phyloP scores from a whole-genome alignment of 2,888 invertebrate species.

The Spisula subtruncata region DNA sequence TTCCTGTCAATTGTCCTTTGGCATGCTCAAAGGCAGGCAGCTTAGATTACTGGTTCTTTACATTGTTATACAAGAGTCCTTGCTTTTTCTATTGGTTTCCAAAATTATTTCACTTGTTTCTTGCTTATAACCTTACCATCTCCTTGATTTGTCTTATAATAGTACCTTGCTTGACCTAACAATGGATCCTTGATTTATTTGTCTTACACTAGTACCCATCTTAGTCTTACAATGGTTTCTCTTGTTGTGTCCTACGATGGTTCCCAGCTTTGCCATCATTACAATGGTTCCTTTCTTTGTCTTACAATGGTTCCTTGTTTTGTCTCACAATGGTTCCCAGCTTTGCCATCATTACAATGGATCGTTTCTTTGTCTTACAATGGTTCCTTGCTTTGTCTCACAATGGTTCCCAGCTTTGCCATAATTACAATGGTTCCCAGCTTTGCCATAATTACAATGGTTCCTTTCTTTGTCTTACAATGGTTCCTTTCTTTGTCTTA shows the following conservation, averaged over 20 bases:
- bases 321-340: neutral
- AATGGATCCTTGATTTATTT: neutral
- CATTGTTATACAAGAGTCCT: neutral
- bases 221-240: neutral
- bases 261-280: neutral
- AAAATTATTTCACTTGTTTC: neutral
- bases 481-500: too few relatives aligned
- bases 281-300: neutral
- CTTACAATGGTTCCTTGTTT: neutral
- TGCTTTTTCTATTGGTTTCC: too few relatives aligned
- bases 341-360: neutral
- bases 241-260: neutral
- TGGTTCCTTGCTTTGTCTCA: neutral
- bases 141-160: too few relatives aligned
- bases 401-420: neutral
- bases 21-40: too few relatives aligned
- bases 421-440: too few relatives aligned
- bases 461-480: too few relatives aligned
- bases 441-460: neutral
- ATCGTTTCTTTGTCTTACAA: neutral
- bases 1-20: too few relatives aligned
- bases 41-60: neutral
- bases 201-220: neutral
- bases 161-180: too few relatives aligned
- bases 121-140: neutral